A percentile compares a stretch with the other conserved stretches of the same genome.
These are phyloP conservation scores for Tenthredo distinguenda DNA, from an alignment of 2,888 invertebrate species.

Conservation along the genomic window DNA sequence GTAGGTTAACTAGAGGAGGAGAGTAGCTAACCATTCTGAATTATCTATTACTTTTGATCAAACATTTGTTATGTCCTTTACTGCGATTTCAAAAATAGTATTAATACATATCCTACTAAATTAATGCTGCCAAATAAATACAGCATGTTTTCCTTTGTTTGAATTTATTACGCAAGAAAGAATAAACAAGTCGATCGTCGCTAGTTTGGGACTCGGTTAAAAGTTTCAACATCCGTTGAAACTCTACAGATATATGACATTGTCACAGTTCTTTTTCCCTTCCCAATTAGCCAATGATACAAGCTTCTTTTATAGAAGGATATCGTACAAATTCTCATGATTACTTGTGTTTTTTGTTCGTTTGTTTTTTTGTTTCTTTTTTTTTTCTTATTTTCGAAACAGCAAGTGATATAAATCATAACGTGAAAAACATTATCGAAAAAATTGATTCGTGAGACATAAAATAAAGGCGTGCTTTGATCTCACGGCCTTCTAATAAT, in stretches of 20 bases:
- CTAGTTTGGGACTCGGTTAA: neutral
- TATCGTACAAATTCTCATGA: neutral
- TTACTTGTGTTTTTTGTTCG: neutral
- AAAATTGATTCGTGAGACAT: neutral
- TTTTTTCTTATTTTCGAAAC: neutral
- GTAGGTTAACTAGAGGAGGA: conserved; percentile 15
- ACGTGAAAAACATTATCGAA: conserved; percentile 53
- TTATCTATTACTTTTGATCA: neutral
- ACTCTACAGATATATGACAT: neutral
- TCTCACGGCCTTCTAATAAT: conserved; percentile 65
- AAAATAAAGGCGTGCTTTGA: conserved; percentile 27
- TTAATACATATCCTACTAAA: neutral
- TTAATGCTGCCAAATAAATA: neutral
- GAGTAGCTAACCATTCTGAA: neutral
- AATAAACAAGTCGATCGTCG: neutral
- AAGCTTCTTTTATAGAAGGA: neutral
- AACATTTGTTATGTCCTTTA: neutral
- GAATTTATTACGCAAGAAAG: conserved; percentile 17
- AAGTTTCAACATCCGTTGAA: conserved; percentile 5
- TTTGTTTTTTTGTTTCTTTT: neutral
- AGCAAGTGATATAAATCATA: neutral
- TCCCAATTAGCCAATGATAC: neutral
- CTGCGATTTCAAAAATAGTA: neutral
- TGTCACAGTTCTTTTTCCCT: neutral
- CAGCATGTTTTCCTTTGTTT: conserved; percentile 8